Conservation (phyloP, 2,113 vertebrate genomes). For the Ictalurus punctatus region DNA sequence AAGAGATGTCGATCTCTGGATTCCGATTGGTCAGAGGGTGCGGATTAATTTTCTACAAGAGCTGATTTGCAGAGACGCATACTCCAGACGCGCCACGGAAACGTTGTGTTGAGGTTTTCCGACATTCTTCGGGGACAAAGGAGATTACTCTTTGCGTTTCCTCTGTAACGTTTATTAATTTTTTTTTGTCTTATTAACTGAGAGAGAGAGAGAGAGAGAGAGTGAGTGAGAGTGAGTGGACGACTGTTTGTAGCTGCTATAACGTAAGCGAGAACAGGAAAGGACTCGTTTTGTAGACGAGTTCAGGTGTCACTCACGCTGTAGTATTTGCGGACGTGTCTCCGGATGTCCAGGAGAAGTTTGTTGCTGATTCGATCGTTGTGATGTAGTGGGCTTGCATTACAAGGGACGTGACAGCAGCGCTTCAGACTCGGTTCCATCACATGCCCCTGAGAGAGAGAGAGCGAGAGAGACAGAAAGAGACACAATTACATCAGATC, state of each 20-base stretch:
- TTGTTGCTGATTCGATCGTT: conserved; percentile 83
- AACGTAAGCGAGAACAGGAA: neutral
- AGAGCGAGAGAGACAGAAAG: conserved; percentile 32
- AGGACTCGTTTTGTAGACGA: neutral
- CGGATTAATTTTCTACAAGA: neutral
- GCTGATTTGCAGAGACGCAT: neutral
- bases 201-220: neutral
- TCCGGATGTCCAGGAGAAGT: conserved; percentile 86
- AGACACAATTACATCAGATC: neutral
- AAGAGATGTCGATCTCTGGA: neutral
- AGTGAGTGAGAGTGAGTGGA: neutral
- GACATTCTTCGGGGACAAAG: neutral
- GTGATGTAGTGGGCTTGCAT: conserved; percentile 70
- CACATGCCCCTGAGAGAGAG: conserved; percentile 73
- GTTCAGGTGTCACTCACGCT: conserved; percentile 69
- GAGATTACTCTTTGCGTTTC: neutral
- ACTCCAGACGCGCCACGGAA: neutral
- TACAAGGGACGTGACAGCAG: conserved; percentile 85
- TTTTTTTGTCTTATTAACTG: too few relatives aligned
- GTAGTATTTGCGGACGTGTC: conserved; percentile 85
- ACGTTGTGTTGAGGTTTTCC: neutral
- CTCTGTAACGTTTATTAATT: too few relatives aligned
- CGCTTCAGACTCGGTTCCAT: conserved; percentile 82
- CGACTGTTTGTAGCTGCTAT: neutral
- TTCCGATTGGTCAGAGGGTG: neutral